Evolutionary conservation across 2,888 invertebrate genomes (phyloP).

Genomic region (Crematogaster levior): DNA sequence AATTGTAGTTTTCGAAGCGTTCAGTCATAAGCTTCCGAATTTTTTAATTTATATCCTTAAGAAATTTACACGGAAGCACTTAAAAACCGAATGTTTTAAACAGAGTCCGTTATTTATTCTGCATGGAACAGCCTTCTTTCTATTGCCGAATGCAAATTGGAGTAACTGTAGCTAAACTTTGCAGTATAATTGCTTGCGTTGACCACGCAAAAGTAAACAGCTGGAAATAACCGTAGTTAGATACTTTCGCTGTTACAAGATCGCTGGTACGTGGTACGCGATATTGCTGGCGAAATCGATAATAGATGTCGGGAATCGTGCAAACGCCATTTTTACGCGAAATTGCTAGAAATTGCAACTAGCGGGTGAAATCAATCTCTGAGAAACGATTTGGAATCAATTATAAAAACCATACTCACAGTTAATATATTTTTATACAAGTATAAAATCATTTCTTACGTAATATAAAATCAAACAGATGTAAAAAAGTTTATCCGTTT

Average conservation of each 20-base stretch:
- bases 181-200: constrained; percentile 43
- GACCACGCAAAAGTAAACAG: constrained; percentile 36
- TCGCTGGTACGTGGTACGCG: not conserved
- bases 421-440: not conserved
- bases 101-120: not conserved
- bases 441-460: not conserved
- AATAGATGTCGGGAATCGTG: not conserved
- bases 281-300: not conserved
- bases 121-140: not conserved
- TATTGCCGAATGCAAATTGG: constrained; percentile 24
- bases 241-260: constrained; percentile 12
- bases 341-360: not conserved
- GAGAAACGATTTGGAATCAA: not conserved
- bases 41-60: not conserved
- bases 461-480: not conserved
- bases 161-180: constrained; percentile 10
- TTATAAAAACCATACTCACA: not conserved
- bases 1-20: not conserved
- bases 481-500: too few species aligned
- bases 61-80: not conserved
- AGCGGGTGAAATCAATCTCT: not conserved
- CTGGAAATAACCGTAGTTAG: constrained; percentile 21
- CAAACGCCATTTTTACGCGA: not conserved
- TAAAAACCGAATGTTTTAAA: constrained; percentile 9
- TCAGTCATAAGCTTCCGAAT: not conserved